phyloP scores from a whole-genome alignment of 1,140 invertebrate species.

The Hyposmocoma kahamanoa region DNA sequence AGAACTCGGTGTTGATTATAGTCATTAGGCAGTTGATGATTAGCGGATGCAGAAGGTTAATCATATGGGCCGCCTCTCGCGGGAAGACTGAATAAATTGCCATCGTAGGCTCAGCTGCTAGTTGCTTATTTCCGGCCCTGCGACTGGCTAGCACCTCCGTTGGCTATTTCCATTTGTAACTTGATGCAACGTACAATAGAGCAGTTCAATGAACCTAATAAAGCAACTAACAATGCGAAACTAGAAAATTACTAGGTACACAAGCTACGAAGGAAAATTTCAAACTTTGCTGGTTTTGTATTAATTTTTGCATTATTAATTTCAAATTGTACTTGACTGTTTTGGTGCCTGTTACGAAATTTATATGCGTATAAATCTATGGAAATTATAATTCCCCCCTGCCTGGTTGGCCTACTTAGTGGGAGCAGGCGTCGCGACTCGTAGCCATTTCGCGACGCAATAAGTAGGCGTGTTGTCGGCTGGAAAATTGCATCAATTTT shows the following conservation, averaged over 20 bases:
- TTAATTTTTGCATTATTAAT: constrained; percentile 17
- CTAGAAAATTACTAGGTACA: too few relatives aligned
- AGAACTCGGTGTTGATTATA: background rate
- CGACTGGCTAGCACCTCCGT: constrained; percentile 22
- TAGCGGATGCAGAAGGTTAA: constrained; percentile 13
- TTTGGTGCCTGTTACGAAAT: constrained; percentile 29
- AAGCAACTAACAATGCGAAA: too few relatives aligned
- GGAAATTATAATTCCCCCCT: constrained; percentile 13
- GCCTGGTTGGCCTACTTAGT: constrained; percentile 40
- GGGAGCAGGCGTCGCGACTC: constrained; percentile 24
- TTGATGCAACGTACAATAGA: too few relatives aligned
- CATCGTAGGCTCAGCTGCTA: constrained; percentile 27
- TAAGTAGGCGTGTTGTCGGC: constrained; percentile 47
- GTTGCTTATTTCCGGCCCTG: constrained; percentile 48
- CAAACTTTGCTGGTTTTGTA: too few relatives aligned
- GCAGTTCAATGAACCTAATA: background rate
- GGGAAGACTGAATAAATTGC: constrained; percentile 20
- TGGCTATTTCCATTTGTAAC: background rate
- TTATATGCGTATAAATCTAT: constrained; percentile 36
- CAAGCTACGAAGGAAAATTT: too few relatives aligned
- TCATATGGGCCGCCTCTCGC: constrained; percentile 15
- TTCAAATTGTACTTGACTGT: constrained; percentile 14
- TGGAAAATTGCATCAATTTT: constrained; percentile 66
- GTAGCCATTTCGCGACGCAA: constrained; percentile 49
- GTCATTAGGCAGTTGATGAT: constrained; percentile 2